Evolutionary conservation across 2,888 invertebrate species (phyloP).

Genomic region (Tetrapedia diversipes): DNA sequence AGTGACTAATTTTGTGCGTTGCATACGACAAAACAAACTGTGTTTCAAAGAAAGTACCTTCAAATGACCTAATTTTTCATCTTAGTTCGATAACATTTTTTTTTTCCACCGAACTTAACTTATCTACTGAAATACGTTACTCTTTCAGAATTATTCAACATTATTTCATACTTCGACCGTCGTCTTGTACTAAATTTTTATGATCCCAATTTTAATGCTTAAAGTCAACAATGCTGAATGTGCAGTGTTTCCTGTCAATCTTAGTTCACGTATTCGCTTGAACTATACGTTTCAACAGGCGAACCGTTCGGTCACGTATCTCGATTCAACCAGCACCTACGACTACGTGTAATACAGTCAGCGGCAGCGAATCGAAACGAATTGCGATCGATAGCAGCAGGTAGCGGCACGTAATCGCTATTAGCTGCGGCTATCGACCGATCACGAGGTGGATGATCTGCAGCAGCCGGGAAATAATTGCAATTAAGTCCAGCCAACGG

Average conservation of each 20-base stretch:
- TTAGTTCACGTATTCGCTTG: not conserved
- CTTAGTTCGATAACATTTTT: no score
- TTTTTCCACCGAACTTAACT: no score
- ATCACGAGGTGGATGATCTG: constrained; percentile 43
- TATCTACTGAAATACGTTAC: no score
- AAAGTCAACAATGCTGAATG: no score
- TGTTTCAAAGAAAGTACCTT: no score
- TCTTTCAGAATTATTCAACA: no score
- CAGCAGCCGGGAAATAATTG: constrained; percentile 45
- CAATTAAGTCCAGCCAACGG: constrained; percentile 35
- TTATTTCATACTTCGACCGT: no score
- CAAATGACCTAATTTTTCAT: no score
- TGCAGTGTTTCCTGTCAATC: not conserved
- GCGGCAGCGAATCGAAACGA: constrained; percentile 13
- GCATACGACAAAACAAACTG: no score
- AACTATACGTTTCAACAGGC: not conserved
- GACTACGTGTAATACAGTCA: not conserved
- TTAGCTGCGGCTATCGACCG: constrained; percentile 40
- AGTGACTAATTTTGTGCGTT: no score
- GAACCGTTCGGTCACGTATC: constrained; percentile 10
- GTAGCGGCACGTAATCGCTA: constrained; percentile 35
- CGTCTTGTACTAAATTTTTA: no score
- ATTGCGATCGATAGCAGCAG: constrained; percentile 36
- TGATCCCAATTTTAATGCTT: no score
- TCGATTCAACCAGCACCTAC: not conserved